Evolutionary conservation across 2,888 invertebrate species (phyloP).

Genomic region (Xestoiulus laeticollis): DNA sequence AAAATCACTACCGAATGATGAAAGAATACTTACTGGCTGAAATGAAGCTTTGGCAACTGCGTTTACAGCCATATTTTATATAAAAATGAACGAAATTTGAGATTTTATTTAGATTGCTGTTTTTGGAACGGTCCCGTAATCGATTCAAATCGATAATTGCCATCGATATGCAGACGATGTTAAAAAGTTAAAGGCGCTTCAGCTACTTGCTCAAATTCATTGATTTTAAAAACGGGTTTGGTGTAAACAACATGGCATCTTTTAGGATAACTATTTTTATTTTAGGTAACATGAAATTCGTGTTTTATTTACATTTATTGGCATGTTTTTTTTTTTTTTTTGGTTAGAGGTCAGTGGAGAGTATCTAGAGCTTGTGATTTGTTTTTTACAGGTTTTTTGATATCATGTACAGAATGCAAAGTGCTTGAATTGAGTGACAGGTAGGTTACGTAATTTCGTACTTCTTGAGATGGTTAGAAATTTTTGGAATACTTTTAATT

Average conservation of each 20-base stretch:
- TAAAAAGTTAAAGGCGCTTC: not conserved
- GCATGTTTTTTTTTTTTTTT: not conserved
- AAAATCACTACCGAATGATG: not conserved
- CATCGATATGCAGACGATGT: not conserved
- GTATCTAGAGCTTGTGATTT: not conserved
- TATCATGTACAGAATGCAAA: slow-evolving; percentile 50
- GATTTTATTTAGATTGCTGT: not conserved
- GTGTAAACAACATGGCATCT: slow-evolving; percentile 7
- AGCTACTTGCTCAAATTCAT: not conserved
- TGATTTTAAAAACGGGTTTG: not conserved
- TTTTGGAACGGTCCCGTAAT: not conserved
- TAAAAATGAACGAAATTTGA: not conserved
- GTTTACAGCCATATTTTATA: slow-evolving; percentile 49
- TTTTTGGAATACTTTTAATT: slow-evolving; percentile 51
- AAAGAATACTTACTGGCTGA: slow-evolving; percentile 51
- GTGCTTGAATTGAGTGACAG: slow-evolving; percentile 81
- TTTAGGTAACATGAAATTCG: not conserved
- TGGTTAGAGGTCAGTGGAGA: not conserved
- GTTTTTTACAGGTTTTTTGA: not conserved
- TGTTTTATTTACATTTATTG: not conserved
- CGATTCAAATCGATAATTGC: not conserved
- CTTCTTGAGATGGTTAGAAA: not conserved
- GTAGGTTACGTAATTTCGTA: slow-evolving; percentile 60
- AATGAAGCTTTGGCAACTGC: slow-evolving; percentile 53
- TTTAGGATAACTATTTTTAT: not conserved